Base-by-base conservation (phyloP, 2,113 vertebrate genomes). In the Puntigrus tetrazona region DNA sequence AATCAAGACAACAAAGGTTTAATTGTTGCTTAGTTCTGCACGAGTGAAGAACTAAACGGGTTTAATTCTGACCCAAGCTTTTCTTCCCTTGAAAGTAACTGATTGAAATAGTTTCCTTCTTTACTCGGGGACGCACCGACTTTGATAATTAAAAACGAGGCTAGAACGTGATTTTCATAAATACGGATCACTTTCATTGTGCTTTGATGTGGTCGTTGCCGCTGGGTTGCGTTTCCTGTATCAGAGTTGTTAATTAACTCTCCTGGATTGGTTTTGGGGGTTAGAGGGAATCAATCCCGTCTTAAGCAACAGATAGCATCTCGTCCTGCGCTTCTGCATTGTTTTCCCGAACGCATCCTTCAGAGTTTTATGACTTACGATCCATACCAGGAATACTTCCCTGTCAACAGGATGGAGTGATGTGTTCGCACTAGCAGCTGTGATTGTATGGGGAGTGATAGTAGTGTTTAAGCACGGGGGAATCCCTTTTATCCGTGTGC, bases 1-100 rank as follows among this genome's bases (percentile, higher is more conserved):
- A 84, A 85, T 89, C 81, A 78, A 72, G 22, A 11, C 38, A 88
- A 92, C 91, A 92, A 90, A 84, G 86, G 76, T 84, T 83, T 75
- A 83, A 85, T 89, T 92, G 88, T 91, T 74, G 70, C 65, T 85
- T 87, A 84, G 65, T 29, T 7, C 14, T 9, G 18, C 59, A 47
- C 78, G 2, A 45, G 38, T 45, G n/a, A 13, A 78, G 7, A 41
- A 31, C 38, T 80, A 31, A 67, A 45, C 27, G 5, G 41, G 59
- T 50, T 34, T 69, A 36, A 69, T 69, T 6, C 4, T 1, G 20
- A 10, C 47, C 20, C 43, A 45, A 63, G 57, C 22, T 69, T 67
- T 69, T 34, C 78, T 75, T 75, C 73, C 41, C 43, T 47, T 50
- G 73, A 75, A 75, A 86, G 88, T 86, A 57, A 85, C 85, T 41